Evolutionary conservation across 2,888 invertebrate species (phyloP).

Genomic region (Tribolium freemani): DNA sequence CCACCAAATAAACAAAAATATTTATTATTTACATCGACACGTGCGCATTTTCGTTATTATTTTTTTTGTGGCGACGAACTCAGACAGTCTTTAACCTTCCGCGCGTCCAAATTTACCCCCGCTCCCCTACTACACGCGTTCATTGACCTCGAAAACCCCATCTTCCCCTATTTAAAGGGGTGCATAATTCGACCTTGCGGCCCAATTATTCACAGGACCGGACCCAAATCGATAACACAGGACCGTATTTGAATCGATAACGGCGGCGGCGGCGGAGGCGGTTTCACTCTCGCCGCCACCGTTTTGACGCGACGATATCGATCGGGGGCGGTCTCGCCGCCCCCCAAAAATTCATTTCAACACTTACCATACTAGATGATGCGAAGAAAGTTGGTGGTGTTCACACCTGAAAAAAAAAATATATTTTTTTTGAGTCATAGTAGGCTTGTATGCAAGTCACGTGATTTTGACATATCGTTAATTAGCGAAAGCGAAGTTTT

Average conservation of each 20-base stretch:
- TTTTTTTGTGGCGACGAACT: no score
- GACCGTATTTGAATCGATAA: constrained; percentile 2
- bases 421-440: background rate
- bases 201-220: constrained; percentile 37
- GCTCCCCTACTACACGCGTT: background rate
- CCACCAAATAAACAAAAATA: background rate
- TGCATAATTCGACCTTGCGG: constrained; percentile 39
- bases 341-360: background rate
- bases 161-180: constrained; percentile 16
- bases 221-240: background rate
- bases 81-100: constrained; percentile 41
- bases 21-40: background rate
- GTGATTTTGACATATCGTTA: background rate
- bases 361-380: constrained; percentile 24
- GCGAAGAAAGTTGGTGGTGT: background rate
- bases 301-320: constrained; percentile 23
- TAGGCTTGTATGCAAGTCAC: background rate
- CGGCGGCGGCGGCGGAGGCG: constrained; percentile 16
- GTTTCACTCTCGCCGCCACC: constrained; percentile 25
- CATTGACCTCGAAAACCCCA: constrained; percentile 17
- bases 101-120: constrained; percentile 19
- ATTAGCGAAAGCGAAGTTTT: background rate
- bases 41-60: background rate
- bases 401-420: constrained; percentile 1
- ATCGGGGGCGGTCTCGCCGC: background rate